Evolutionary conservation across 2,888 invertebrate species (phyloP).

Genomic region (Cyaniris semiargus): DNA sequence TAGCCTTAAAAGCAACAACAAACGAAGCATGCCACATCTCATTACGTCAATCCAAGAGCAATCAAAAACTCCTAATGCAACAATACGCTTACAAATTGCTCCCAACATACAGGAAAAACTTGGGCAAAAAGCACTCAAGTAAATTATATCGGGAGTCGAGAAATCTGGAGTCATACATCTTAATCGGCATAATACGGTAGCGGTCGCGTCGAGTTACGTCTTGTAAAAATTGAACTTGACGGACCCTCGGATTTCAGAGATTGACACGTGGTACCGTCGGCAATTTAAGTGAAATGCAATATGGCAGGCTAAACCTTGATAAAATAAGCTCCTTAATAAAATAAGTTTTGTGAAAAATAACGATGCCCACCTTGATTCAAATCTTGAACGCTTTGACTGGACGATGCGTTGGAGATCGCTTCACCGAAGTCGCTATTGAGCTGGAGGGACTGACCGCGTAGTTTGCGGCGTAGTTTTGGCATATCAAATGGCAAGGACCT

Average conservation of each 20-base stretch:
- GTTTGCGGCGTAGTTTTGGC: constrained; percentile 90
- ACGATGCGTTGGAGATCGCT: constrained; percentile 89
- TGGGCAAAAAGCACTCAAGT: constrained; percentile 76
- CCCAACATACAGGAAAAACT: constrained; percentile 67
- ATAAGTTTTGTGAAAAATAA: not conserved
- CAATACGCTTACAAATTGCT: constrained; percentile 76
- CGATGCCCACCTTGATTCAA: constrained; percentile 83
- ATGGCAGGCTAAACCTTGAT: not conserved
- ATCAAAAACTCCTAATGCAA: constrained; percentile 66
- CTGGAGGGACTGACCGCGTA: constrained; percentile 82
- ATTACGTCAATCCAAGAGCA: constrained; percentile 57
- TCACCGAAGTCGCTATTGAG: constrained; percentile 84
- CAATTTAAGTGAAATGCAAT: not conserved
- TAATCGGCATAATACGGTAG: constrained; percentile 75
- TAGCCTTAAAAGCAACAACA: not conserved
- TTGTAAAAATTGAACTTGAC: constrained; percentile 60
- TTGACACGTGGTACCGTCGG: constrained; percentile 50
- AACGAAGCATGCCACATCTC: constrained; percentile 41
- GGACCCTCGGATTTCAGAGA: constrained; percentile 60
- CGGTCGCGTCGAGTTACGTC: constrained; percentile 66
- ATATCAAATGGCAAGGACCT: constrained; percentile 93
- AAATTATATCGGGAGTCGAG: constrained; percentile 73
- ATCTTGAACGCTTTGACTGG: constrained; percentile 89
- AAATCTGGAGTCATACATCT: constrained; percentile 73
- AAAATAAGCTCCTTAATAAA: not conserved